Conservation (phyloP, 2,888 invertebrate genomes). For the Drosophila gaucha region DNA sequence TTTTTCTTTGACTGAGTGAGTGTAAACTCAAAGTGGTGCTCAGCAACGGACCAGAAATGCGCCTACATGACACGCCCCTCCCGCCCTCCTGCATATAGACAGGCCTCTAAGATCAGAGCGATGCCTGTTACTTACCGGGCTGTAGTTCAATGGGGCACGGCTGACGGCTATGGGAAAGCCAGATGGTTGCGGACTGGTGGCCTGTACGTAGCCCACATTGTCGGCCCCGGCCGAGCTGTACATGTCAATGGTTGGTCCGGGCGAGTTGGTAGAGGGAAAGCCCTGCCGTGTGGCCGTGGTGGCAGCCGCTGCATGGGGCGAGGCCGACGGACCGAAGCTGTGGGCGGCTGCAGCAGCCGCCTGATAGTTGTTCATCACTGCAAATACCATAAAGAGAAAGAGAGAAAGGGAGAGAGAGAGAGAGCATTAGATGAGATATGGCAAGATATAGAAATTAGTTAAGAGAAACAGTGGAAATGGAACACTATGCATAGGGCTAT, state of each 20-base stretch:
- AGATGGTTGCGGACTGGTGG: conserved; percentile 98
- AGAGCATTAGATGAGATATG: not conserved
- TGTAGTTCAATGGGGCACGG: conserved; percentile 96
- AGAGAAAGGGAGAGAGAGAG: not conserved
- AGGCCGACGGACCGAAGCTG: conserved; percentile 92
- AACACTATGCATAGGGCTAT: not conserved
- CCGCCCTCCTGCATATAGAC: conserved; percentile 11
- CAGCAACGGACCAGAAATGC: conserved; percentile 38
- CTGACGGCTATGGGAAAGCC: conserved; percentile 97
- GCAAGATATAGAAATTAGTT: not conserved
- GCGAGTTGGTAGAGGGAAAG: conserved; percentile 96
- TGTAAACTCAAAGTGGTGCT: conserved; percentile 9
- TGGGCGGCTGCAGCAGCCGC: conserved; percentile 92
- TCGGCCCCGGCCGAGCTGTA: conserved; percentile 94
- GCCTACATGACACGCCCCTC: conserved; percentile 34
- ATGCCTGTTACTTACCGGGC: conserved; percentile 90
- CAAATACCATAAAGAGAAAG: conserved; percentile 57
- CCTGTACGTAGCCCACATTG: conserved; percentile 97
- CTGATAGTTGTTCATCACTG: conserved; percentile 99
- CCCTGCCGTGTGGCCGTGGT: conserved; percentile 89
- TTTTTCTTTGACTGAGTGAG: no score
- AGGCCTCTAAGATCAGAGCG: conserved; percentile 1
- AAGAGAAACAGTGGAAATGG: not conserved
- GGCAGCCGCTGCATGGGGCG: conserved; percentile 91
- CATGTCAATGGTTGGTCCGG: conserved; percentile 96